Percentiles rank a stretch among this genome's conserved stretches.
Conservation (phyloP, 2,113 vertebrate species). For the Glaucidium brasilianum region DNA sequence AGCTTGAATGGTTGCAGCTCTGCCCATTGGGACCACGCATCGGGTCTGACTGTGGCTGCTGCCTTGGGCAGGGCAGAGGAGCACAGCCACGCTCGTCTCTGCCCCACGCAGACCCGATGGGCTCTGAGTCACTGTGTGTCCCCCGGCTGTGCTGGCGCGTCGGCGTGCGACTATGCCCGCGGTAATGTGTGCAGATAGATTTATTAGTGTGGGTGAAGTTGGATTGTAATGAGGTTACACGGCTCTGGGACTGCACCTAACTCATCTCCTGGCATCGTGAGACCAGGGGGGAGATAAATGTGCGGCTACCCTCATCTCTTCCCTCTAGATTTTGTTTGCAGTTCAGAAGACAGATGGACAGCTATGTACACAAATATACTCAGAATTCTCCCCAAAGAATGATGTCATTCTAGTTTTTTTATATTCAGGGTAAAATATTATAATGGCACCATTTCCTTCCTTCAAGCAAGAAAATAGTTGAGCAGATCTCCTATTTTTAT, state of each 20-base stretch:
- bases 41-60: fast-evolving
- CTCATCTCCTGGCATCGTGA: not conserved
- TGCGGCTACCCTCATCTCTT: not conserved
- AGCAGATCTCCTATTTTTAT: not conserved
- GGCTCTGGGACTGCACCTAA: not conserved
- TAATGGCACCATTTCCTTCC: not conserved
- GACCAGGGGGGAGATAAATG: not conserved
- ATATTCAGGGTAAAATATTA: not conserved
- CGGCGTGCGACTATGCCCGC: fast-evolving
- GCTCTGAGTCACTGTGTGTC: not conserved
- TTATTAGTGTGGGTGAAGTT: not conserved
- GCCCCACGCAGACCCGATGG: fast-evolving
- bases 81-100: not conserved
- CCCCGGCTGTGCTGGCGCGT: fast-evolving
- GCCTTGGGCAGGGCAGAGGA: not conserved
- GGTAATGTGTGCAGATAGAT: not conserved
- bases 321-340: not conserved
- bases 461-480: slow-evolving; percentile 15
- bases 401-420: not conserved
- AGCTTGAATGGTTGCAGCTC: not conserved
- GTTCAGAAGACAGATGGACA: not conserved
- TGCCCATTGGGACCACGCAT: fast-evolving
- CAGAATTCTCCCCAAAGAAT: not conserved
- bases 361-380: not conserved
- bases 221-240: not conserved